phyloP scores from a whole-genome alignment of 2,113 vertebrate genomes.

The Sardina pilchardus region DNA sequence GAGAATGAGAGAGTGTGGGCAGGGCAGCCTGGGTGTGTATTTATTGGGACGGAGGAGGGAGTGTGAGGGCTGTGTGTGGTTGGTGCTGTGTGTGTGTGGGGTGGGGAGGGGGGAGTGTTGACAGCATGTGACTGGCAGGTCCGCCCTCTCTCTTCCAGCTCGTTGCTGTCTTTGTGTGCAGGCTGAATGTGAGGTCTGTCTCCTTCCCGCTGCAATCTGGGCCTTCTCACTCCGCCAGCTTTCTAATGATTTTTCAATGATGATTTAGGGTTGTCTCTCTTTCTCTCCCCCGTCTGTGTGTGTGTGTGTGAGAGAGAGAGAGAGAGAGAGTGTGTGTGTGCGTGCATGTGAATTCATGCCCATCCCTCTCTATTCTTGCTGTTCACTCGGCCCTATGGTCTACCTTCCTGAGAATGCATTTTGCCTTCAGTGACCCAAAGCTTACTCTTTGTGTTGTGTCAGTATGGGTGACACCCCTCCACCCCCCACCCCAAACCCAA shows the following conservation, averaged over 20 bases:
- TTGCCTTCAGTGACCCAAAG: conserved; percentile 27
- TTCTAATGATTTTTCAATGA: conserved; percentile 89
- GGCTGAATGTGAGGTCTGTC: conserved; percentile 75
- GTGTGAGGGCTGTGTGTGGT: conserved; percentile 21
- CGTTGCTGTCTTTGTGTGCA: conserved; percentile 85
- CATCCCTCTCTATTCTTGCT: neutral
- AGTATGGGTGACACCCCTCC: conserved; percentile 10
- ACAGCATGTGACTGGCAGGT: conserved; percentile 66
- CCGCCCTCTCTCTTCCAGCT: conserved; percentile 80
- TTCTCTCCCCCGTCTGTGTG: conserved; percentile 46
- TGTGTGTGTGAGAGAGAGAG: conserved; percentile 40
- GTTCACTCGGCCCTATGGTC: conserved; percentile 32
- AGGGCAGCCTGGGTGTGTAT: conserved; percentile 59
- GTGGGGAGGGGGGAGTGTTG: conserved; percentile 65
- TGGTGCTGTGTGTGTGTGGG: conserved; percentile 40
- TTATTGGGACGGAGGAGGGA: neutral
- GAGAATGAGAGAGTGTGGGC: conserved; percentile 19
- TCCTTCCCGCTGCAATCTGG: conserved; percentile 79
- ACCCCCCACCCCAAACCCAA: neutral
- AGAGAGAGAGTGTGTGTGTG: conserved; percentile 31
- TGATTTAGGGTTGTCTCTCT: conserved; percentile 73
- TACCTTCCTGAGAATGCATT: conserved; percentile 44
- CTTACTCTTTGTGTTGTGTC: conserved; percentile 32
- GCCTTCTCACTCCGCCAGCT: conserved; percentile 76
- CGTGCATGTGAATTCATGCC: conserved; percentile 35